Percentiles rank a stretch among this genome's conserved stretches.
Evolutionary conservation across 2,888 invertebrate species (phyloP).

Genomic region (Polyploca ridens): DNA sequence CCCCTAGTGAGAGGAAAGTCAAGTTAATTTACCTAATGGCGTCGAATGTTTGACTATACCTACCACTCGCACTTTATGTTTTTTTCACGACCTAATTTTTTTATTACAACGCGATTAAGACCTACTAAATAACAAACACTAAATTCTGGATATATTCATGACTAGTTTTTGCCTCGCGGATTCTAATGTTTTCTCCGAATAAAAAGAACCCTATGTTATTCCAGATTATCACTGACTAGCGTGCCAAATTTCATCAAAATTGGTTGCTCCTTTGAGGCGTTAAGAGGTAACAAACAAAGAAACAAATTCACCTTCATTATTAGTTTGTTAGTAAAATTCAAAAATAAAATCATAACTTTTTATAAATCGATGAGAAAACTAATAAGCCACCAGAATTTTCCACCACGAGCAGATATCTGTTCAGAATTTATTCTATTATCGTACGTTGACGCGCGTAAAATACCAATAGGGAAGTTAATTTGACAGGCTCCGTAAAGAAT

Average conservation of each 20-base stretch:
- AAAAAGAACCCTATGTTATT: too few relatives aligned
- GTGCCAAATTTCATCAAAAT: too few relatives aligned
- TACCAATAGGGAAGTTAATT: constrained; percentile 17
- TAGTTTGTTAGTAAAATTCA: too few relatives aligned
- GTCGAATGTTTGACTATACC: not conserved
- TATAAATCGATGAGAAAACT: not conserved
- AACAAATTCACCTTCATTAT: too few relatives aligned
- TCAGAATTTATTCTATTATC: constrained; percentile 3
- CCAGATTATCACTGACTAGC: too few relatives aligned
- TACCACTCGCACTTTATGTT: not conserved
- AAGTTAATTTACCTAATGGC: constrained; percentile 6
- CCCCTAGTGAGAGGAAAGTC: constrained; percentile 5
- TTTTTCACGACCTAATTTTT: not conserved
- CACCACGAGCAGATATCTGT: not conserved
- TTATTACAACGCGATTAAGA: not conserved
- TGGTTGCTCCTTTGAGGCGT: too few relatives aligned
- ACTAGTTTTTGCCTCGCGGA: too few relatives aligned
- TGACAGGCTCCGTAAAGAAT: constrained; percentile 23
- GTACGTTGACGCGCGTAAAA: constrained; percentile 10
- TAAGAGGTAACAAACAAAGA: too few relatives aligned
- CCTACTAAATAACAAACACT: too few relatives aligned
- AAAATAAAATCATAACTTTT: not conserved
- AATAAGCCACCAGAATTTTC: not conserved
- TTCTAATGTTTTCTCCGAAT: too few relatives aligned
- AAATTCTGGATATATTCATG: too few relatives aligned